Evolutionary conservation across 2,888 invertebrate species (phyloP).

Genomic region (Amblyjoppa fuscipennis): DNA sequence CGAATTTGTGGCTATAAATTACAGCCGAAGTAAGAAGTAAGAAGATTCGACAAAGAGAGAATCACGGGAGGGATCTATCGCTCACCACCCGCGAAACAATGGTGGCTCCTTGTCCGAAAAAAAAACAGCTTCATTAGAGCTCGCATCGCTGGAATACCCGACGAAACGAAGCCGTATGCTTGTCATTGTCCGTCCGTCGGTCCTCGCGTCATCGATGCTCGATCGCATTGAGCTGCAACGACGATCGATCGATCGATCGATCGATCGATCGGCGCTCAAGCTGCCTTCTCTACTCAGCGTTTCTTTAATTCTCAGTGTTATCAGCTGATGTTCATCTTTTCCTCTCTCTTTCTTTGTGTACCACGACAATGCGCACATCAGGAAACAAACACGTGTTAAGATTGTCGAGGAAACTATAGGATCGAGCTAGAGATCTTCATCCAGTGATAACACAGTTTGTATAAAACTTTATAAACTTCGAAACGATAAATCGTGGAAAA

Average conservation of each 20-base stretch:
- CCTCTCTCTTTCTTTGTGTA: neutral
- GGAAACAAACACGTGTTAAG: neutral
- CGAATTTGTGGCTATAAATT: neutral
- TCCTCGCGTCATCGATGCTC: slow-evolving; percentile 45
- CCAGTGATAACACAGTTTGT: neutral
- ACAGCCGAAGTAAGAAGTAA: neutral
- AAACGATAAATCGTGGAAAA: neutral
- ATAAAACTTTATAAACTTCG: neutral
- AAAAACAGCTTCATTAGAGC: slow-evolving; percentile 43
- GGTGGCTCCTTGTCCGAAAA: slow-evolving; percentile 25
- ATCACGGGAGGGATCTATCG: slow-evolving; percentile 42
- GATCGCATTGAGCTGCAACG: slow-evolving; percentile 17
- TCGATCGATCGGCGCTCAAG: slow-evolving; percentile 1
- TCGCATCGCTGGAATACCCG: slow-evolving; percentile 66
- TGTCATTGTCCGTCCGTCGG: slow-evolving; percentile 68
- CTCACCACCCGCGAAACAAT: slow-evolving; percentile 29
- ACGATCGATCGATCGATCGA: slow-evolving; percentile 27
- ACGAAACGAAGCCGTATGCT: slow-evolving; percentile 63
- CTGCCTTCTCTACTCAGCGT: neutral
- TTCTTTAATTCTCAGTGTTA: slow-evolving; percentile 26
- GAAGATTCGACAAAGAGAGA: slow-evolving; percentile 18
- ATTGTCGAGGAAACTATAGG: neutral
- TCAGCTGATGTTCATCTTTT: neutral
- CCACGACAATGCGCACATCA: neutral
- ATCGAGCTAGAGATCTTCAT: neutral